Percentiles rank a stretch among this genome's conserved stretches.
phyloP scores from a whole-genome alignment of 2,888 invertebrate species.

The Dichetophora obliterata region DNA sequence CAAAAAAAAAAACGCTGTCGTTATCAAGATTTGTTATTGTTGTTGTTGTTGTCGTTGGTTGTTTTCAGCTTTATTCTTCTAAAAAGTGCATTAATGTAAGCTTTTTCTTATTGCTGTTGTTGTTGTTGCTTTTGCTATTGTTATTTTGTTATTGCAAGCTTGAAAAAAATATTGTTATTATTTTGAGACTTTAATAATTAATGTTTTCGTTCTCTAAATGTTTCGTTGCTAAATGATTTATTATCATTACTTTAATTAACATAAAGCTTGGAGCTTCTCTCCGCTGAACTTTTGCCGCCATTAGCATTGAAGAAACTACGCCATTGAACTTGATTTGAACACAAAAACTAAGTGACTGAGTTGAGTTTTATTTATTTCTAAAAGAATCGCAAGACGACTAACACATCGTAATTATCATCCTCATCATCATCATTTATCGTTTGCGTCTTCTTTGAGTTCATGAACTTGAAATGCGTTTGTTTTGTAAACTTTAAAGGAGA shows the following conservation, averaged over 20 bases:
- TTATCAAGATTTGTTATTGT: conserved; percentile 2
- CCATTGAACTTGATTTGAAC: conserved; percentile 15
- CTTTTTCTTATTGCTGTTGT: background rate
- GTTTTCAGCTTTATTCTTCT: background rate
- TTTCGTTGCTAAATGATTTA: background rate
- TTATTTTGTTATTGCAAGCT: background rate
- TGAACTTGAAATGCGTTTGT: conserved; percentile 32
- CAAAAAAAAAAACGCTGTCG: background rate
- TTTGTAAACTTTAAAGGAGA: background rate
- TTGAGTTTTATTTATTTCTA: background rate
- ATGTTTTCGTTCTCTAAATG: background rate
- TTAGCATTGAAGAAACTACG: background rate
- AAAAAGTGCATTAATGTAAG: background rate
- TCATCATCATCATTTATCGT: background rate
- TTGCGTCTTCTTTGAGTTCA: conserved; percentile 4
- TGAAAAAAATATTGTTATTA: background rate
- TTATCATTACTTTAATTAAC: conserved; percentile 6
- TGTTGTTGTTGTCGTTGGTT: no score
- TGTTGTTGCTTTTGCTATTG: background rate
- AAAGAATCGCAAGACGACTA: background rate
- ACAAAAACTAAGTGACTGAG: background rate
- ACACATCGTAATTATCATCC: background rate
- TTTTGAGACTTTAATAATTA: conserved; percentile 12
- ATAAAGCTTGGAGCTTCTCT: background rate
- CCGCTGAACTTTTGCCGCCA: background rate